Conservation (phyloP, 2,888 invertebrate genomes). For the Tanaodytes sp. region DNA sequence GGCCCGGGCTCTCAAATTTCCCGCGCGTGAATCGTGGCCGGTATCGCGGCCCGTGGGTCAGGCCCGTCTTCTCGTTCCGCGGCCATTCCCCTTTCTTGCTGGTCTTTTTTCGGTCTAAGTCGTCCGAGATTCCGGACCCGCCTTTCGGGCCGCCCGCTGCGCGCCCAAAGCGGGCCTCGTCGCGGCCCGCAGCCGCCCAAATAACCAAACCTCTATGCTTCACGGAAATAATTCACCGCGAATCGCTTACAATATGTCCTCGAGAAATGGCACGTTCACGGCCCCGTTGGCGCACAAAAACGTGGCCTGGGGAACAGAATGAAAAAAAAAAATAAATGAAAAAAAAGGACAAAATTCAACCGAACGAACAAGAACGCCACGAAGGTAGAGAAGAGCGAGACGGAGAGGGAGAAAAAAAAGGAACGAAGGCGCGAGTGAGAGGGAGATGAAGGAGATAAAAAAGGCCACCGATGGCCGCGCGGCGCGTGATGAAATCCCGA, state of each 20-base stretch:
- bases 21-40: constrained; percentile 43
- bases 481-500: constrained; percentile 42
- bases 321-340: constrained; percentile 2
- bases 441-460: not conserved
- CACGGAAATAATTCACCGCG: constrained; percentile 51
- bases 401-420: not conserved
- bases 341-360: constrained; percentile 1
- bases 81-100: constrained; percentile 10
- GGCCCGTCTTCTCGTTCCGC: constrained; percentile 12
- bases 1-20: constrained; percentile 37
- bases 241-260: constrained; percentile 45
- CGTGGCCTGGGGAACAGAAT: constrained; percentile 10
- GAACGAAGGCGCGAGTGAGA: not conserved
- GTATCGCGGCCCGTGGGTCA: constrained; percentile 35
- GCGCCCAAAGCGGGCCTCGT: constrained; percentile 43
- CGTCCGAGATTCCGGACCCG: constrained; percentile 48
- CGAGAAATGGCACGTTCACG: constrained; percentile 42
- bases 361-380: no score
- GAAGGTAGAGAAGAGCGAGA: not conserved
- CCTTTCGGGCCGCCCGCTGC: constrained; percentile 49
- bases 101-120: constrained; percentile 36
- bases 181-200: constrained; percentile 40
- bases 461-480: constrained; percentile 6
- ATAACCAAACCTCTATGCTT: constrained; percentile 40
- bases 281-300: constrained; percentile 30